Conservation (phyloP, 1,140 invertebrate genomes). For the Bombyx mori region DNA sequence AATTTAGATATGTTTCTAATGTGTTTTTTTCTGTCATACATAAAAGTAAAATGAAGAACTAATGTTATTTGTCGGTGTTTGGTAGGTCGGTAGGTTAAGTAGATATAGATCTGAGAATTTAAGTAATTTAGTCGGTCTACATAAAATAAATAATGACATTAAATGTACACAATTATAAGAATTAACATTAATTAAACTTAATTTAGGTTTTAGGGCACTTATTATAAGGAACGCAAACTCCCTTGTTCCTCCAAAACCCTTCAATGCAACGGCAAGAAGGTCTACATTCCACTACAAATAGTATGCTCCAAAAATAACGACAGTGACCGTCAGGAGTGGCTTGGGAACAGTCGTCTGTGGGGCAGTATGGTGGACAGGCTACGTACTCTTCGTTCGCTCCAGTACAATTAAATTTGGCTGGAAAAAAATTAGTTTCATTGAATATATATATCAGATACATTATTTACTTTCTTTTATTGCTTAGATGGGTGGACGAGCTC, state of each 20-base stretch:
- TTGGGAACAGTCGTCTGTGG: slow-evolving; percentile 28
- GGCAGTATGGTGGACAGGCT: slow-evolving; percentile 31
- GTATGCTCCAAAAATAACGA: slow-evolving; percentile 14
- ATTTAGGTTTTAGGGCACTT: slow-evolving; percentile 9
- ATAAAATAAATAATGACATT: no score
- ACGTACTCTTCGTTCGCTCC: slow-evolving; percentile 24
- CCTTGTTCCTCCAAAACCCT: slow-evolving; percentile 28
- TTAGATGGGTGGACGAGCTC: no score
- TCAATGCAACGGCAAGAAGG: slow-evolving; percentile 33
- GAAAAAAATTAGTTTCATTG: slow-evolving; percentile 2
- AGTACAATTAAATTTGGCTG: slow-evolving; percentile 28
- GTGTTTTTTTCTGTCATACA: no score
- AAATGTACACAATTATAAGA: no score
- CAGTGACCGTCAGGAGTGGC: slow-evolving; percentile 27
- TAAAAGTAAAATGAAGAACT: no score
- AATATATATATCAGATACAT: background rate
- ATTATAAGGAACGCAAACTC: slow-evolving; percentile 30
- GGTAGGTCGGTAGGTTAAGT: no score
- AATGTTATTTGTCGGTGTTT: no score
- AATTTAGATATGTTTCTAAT: no score
- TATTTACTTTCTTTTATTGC: no score
- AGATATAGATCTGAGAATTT: no score
- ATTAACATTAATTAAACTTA: no score
- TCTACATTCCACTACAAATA: slow-evolving; percentile 22
- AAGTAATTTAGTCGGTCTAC: no score